These are phyloP conservation scores for Ornithorhynchus anatinus DNA, from an alignment of 2,113 vertebrate genomes.

Conservation along the genomic window DNA sequence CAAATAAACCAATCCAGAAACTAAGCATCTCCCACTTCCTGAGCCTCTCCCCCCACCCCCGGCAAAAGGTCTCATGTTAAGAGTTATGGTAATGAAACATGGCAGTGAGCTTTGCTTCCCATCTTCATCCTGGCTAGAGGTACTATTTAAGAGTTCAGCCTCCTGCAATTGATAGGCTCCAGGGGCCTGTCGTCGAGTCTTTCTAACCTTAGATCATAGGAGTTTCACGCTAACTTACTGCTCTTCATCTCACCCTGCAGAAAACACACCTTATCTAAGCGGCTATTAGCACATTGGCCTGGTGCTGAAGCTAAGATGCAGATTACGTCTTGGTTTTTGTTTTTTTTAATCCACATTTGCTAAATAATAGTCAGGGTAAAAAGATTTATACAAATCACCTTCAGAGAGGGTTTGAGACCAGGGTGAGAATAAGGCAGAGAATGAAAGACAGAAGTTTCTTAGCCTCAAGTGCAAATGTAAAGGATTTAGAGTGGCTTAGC, in stretches of 20 bases:
- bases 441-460: not conserved
- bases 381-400: not conserved
- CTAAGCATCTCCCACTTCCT: constrained; percentile 45
- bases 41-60: constrained; percentile 3
- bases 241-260: constrained; percentile 66
- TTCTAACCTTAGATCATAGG: constrained; percentile 69
- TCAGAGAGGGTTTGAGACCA: constrained; percentile 12
- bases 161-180: constrained; percentile 71
- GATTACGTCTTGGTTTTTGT: constrained; percentile 35
- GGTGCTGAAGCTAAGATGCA: constrained; percentile 34
- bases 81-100: constrained; percentile 67
- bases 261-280: constrained; percentile 49
- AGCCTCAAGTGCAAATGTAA: constrained; percentile 22
- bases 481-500: too few relatives aligned
- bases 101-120: constrained; percentile 55
- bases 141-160: too few relatives aligned
- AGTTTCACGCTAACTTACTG: constrained; percentile 69
- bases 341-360: constrained; percentile 36
- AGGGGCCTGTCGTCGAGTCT: constrained; percentile 52
- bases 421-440: not conserved
- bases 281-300: constrained; percentile 53
- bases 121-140: too few relatives aligned
- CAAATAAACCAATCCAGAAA: constrained; percentile 42
- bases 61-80: constrained; percentile 46
- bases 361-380: constrained; percentile 16